A percentile compares a stretch with the other conserved stretches of the same genome.
Conservation (phyloP, 1,140 invertebrate genomes). For the Drosophila simulans region DNA sequence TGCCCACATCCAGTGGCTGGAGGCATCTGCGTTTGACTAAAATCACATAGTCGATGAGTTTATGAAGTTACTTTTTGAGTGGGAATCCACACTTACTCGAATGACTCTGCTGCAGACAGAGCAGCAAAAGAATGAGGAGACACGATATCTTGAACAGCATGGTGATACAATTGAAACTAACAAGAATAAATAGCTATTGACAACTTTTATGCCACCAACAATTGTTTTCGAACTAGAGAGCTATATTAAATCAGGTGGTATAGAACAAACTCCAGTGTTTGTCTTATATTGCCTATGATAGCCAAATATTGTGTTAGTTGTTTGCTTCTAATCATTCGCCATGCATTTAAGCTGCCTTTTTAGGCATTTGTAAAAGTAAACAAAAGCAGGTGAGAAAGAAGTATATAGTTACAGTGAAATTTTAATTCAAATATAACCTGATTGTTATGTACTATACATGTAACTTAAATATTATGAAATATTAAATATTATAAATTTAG, state of each 20-base stretch:
- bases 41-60: background rate
- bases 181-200: background rate
- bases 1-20: background rate
- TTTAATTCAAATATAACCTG: too few relatives aligned
- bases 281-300: background rate
- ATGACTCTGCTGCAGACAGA: background rate
- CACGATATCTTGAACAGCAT: slow-evolving; percentile 10
- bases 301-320: slow-evolving; percentile 16
- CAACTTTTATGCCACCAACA: slow-evolving; percentile 13
- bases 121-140: slow-evolving; percentile 1
- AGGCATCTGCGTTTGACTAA: slow-evolving; percentile 17
- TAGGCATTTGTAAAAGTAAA: background rate
- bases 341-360: slow-evolving; percentile 2
- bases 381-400: background rate
- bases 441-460: too few relatives aligned
- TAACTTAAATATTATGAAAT: background rate
- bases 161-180: slow-evolving; percentile 7
- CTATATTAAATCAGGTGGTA: slow-evolving; percentile 11
- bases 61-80: too few relatives aligned
- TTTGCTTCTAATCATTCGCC: slow-evolving; percentile 1
- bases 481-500: background rate
- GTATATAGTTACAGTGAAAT: background rate
- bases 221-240: too few relatives aligned
- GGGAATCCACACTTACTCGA: background rate
- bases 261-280: slow-evolving; percentile 2